These are phyloP conservation scores for Sesamia inferens DNA, from an alignment of 2,888 invertebrate genomes.

Conservation along the genomic window DNA sequence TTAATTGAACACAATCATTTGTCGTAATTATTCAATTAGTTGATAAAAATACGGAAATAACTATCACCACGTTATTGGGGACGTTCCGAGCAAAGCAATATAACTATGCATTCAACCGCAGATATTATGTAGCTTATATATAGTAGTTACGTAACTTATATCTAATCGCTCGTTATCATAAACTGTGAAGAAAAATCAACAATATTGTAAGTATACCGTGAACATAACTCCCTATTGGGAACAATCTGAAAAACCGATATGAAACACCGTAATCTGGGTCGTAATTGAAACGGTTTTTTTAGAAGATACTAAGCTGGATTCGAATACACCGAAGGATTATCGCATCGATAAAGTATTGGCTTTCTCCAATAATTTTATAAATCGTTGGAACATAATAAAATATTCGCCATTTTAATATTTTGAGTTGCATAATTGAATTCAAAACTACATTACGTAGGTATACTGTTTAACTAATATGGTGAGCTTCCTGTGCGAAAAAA, in stretches of 20 bases:
- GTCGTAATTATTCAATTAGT: conserved; percentile 16
- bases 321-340: conserved; percentile 17
- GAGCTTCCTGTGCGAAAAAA: conserved; percentile 8
- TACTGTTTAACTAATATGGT: neutral
- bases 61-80: conserved; percentile 22
- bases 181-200: conserved; percentile 44
- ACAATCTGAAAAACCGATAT: conserved; percentile 27
- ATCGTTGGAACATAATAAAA: conserved; percentile 8
- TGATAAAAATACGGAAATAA: conserved; percentile 33
- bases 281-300: conserved; percentile 3
- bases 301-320: neutral
- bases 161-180: conserved; percentile 54
- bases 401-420: conserved; percentile 9
- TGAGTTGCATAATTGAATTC: conserved; percentile 9
- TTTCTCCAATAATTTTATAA: conserved; percentile 17
- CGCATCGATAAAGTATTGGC: conserved; percentile 26
- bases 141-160: conserved; percentile 49
- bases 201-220: conserved; percentile 31
- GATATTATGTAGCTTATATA: conserved; percentile 17
- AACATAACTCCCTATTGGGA: conserved; percentile 25
- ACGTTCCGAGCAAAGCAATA: conserved; percentile 9
- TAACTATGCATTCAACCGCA: conserved; percentile 35
- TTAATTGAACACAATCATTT: neutral
- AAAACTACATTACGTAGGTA: neutral
- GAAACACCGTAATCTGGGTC: conserved; percentile 14